These are phyloP conservation scores for Tyrannus savana DNA, from an alignment of 2,113 vertebrate genomes.

Conservation along the genomic window DNA sequence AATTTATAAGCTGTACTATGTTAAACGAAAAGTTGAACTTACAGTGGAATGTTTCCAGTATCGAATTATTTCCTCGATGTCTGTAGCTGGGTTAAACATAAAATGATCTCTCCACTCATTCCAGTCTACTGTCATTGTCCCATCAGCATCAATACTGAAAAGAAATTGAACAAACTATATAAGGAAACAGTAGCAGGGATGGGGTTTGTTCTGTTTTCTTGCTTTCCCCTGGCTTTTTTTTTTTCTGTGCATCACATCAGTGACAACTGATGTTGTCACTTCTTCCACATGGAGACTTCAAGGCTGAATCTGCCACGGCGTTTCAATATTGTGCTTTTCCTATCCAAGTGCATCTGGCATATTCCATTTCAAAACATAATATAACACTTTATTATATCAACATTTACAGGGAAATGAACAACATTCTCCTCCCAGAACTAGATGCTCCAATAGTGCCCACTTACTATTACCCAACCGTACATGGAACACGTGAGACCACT, in stretches of 20 bases:
- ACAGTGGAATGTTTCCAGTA: slow-evolving; percentile 95
- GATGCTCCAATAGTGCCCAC: neutral
- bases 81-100: slow-evolving; percentile 86
- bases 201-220: neutral
- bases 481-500: neutral
- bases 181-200: neutral
- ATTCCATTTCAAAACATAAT: neutral
- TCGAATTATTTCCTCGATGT: slow-evolving; percentile 90
- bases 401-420: neutral
- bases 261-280: neutral
- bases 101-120: slow-evolving; percentile 95
- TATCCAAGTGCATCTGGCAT: neutral
- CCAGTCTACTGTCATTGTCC: slow-evolving; percentile 94
- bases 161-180: neutral
- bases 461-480: neutral
- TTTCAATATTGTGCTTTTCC: neutral
- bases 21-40: slow-evolving; percentile 49
- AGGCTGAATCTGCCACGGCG: neutral
- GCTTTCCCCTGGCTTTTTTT: fast-evolving
- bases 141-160: slow-evolving; percentile 90
- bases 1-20: neutral
- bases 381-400: neutral
- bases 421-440: neutral
- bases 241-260: neutral
- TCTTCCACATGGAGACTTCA: neutral